Evolutionary conservation across 2,113 vertebrate species (phyloP).

Genomic region (Callocephalon fimbriatum): DNA sequence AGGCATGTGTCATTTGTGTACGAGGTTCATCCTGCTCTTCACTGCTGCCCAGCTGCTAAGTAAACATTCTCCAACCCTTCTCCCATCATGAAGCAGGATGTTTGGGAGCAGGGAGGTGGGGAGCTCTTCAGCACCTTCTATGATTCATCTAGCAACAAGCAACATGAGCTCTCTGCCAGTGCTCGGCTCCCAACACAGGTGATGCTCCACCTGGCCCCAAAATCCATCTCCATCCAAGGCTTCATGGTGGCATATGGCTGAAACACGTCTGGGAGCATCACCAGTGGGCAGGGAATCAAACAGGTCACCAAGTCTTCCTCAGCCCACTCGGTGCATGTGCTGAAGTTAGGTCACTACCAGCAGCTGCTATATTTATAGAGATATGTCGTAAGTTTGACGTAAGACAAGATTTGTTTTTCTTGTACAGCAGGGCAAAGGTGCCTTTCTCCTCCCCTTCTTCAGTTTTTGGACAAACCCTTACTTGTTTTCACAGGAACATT

Average conservation of each 20-base stretch:
- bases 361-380: slow-evolving; percentile 50
- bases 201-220: accelerated
- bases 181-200: background rate
- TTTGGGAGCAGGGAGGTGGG: background rate
- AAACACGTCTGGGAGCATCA: background rate
- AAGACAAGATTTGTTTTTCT: slow-evolving; percentile 33
- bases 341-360: background rate
- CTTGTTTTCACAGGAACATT: slow-evolving; percentile 78
- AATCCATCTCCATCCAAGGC: background rate
- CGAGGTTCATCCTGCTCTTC: background rate
- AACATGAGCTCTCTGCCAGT: accelerated
- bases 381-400: slow-evolving; percentile 20
- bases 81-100: background rate
- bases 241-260: background rate
- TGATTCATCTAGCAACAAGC: background rate
- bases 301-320: background rate
- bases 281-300: background rate
- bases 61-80: background rate
- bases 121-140: background rate
- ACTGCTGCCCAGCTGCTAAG: background rate
- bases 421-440: slow-evolving; percentile 52
- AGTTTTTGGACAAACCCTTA: slow-evolving; percentile 73
- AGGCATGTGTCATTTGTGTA: background rate
- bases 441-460: slow-evolving; percentile 50
- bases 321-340: background rate